Evolutionary conservation across 2,797 vertebrate species (phyloP), one percentile per base, ranked within the genome.

Genomic region (Thaleichthys pacificus): DNA sequence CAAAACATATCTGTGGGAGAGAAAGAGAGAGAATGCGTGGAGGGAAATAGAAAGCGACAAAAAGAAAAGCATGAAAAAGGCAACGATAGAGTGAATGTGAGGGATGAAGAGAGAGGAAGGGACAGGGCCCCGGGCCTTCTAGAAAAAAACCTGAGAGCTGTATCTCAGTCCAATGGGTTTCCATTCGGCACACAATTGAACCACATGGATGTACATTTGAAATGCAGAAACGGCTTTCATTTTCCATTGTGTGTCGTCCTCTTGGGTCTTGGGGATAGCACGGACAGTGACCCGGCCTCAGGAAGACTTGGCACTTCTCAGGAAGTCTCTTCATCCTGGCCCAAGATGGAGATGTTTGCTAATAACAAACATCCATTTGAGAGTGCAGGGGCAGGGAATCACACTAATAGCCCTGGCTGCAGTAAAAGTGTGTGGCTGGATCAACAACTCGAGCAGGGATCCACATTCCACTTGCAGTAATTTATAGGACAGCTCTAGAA

Each of bases 351-450:
- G 68, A 64, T 76, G 68, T 78, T 81, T 77, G 73, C 67, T 21
- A 66, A 56, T 68, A 65, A 76, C 70, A 81, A 81, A 80, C 73
- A 81, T 78, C 77, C 12, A 70, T 70, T 69, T 74, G 72, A 49
- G 30, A 30, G 14, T 51, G 26, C 14, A 57, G 62, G 63, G 69
- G 42, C 1, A 12, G 54, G 72, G 65, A 67, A 74, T 64, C 62
- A 62, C 61, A 26, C 38, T 51, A 68, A 32, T 30, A 66, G 66
- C 63, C 63, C 63, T 58, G 66, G 62, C 61, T 49, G 61, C 69
- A 72, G 61, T 70, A 73, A 70, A 77, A 67, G 57, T 60, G 51
- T 42, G 57, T 19, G 74, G 42, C 69, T 63, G 65, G 65, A 80
- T 74, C 71, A 66, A 80, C 74, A 72, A 42, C 38, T 28, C 51